Evolutionary conservation across 2,113 vertebrate species (phyloP).

Genomic region (Scopus umbretta): DNA sequence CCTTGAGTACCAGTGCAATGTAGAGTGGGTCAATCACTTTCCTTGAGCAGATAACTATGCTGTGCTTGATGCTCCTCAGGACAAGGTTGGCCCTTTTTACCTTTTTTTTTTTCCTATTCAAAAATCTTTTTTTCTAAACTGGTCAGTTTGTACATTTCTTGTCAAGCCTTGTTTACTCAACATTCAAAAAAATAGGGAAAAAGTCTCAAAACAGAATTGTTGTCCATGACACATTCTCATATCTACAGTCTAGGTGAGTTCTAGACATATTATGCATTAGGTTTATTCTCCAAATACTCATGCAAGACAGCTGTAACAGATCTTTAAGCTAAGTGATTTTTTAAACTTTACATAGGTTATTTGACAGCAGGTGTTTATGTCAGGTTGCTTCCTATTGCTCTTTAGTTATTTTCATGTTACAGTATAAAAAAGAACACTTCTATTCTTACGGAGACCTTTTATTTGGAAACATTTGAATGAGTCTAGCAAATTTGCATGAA

Average conservation of each 20-base stretch:
- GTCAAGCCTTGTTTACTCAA: not conserved
- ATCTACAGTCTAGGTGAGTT: not conserved
- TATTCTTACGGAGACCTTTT: not conserved
- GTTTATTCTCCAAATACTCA: not conserved
- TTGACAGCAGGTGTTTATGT: not conserved
- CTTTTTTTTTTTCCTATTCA: not conserved
- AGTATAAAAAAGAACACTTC: not conserved
- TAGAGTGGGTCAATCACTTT: not conserved
- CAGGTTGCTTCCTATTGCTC: not conserved
- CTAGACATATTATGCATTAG: not conserved
- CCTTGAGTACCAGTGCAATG: not conserved
- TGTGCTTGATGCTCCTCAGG: not conserved
- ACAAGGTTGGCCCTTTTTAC: not conserved
- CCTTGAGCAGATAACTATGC: not conserved
- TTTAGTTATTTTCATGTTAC: not conserved
- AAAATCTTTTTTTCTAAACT: not conserved
- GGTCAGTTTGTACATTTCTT: not conserved
- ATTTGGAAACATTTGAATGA: not conserved
- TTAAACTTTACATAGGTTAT: not conserved
- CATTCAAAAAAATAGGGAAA: not conserved
- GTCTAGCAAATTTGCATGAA: not conserved
- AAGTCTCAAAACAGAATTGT: not conserved
- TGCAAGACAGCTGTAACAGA: not conserved
- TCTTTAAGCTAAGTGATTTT: not conserved
- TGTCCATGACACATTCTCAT: not conserved